phyloP scores from a whole-genome alignment of 2,797 vertebrate species.

The Galagoides demidoff region DNA sequence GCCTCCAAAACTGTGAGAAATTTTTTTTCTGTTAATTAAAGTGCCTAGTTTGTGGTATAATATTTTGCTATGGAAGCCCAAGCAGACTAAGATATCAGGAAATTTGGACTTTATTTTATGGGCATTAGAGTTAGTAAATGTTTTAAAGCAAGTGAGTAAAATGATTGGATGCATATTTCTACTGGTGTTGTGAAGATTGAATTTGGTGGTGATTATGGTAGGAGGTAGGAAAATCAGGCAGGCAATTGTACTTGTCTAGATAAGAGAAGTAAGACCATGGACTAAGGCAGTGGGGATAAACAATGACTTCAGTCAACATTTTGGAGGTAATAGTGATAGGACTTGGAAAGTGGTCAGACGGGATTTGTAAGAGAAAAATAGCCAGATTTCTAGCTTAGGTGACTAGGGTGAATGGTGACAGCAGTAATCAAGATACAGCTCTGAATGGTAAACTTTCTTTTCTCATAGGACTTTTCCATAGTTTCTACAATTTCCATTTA shows the following conservation, averaged over 20 bases:
- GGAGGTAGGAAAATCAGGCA: background rate
- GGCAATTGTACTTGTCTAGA: background rate
- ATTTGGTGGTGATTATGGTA: conserved; percentile 21
- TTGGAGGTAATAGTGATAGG: background rate
- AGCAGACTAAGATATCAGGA: background rate
- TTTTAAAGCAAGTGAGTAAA: conserved; percentile 24
- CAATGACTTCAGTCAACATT: conserved; percentile 1
- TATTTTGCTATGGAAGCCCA: background rate
- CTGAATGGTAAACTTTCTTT: conserved; percentile 15
- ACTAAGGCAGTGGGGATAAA: background rate
- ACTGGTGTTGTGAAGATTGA: background rate
- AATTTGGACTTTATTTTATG: conserved; percentile 27
- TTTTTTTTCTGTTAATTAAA: background rate
- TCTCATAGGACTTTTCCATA: background rate
- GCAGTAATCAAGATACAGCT: conserved; percentile 27
- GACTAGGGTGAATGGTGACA: background rate
- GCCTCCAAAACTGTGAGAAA: background rate
- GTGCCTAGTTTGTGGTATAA: background rate
- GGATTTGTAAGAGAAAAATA: conserved; percentile 17
- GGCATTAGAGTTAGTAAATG: background rate
- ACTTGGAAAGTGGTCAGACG: conserved; percentile 21
- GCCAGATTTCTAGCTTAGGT: conserved; percentile 28
- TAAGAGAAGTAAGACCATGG: conserved; percentile 16
- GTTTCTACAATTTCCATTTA: background rate
- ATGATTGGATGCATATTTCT: conserved; percentile 18